Conservation (phyloP, 2,113 vertebrate species). For the Macheiramphus alcinus region DNA sequence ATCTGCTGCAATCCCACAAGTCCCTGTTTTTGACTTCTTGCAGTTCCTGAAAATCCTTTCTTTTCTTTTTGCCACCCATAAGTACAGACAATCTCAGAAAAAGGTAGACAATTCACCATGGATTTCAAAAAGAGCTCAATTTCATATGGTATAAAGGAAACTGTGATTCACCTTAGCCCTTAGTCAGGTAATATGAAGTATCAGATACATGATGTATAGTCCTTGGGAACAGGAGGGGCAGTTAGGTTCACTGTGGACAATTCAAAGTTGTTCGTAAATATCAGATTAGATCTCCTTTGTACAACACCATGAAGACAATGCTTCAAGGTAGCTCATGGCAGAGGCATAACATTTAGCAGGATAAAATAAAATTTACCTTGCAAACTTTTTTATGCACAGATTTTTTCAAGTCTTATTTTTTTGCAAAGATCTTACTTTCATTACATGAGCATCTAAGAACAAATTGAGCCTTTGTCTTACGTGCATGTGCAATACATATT, state of each 20-base stretch:
- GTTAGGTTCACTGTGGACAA: not conserved
- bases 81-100: not conserved
- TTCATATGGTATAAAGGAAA: not conserved
- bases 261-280: not conserved
- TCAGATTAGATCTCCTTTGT: not conserved
- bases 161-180: not conserved
- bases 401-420: not conserved
- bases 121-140: not conserved
- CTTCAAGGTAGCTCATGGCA: not conserved
- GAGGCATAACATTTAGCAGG: not conserved
- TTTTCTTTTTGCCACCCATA: not conserved
- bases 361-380: not conserved
- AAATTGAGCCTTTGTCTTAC: not conserved
- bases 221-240: not conserved
- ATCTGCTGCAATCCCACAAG: conserved; percentile 16
- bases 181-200: not conserved
- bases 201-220: not conserved
- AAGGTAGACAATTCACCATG: not conserved
- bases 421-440: not conserved
- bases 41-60: not conserved
- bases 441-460: not conserved
- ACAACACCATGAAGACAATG: not conserved
- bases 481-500: not conserved
- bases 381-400: not conserved
- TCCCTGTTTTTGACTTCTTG: not conserved